A percentile compares a stretch with the other conserved stretches of the same genome.
phyloP scores from a whole-genome alignment of 2,113 vertebrate genomes.

The Prolemur simus region DNA sequence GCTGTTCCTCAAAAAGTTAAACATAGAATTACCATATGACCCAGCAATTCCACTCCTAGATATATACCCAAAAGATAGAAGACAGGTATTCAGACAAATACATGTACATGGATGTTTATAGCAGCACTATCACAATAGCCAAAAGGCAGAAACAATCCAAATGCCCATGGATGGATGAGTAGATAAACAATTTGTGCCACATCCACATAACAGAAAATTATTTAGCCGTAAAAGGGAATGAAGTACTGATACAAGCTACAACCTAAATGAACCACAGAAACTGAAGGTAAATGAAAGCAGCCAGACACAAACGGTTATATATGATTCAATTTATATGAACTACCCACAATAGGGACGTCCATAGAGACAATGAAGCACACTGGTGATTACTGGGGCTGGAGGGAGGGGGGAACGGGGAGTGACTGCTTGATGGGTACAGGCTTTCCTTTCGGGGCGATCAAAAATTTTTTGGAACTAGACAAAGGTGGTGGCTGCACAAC shows the following conservation, averaged over 20 bases:
- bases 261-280: too few species aligned
- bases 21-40: neutral
- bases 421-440: neutral
- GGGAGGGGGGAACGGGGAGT: neutral
- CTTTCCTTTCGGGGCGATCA: neutral
- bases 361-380: neutral
- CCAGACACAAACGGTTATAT: neutral
- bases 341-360: neutral
- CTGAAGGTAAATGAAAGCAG: neutral
- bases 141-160: neutral
- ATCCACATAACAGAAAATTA: neutral
- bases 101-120: neutral
- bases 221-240: neutral
- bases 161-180: neutral
- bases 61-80: neutral
- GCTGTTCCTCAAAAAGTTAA: neutral
- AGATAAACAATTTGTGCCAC: neutral
- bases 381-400: neutral
- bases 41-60: neutral
- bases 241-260: neutral
- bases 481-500: neutral
- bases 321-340: neutral
- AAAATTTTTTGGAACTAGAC: neutral
- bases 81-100: neutral
- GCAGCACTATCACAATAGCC: neutral